A percentile compares a stretch with the other conserved stretches of the same genome.
These are phyloP conservation scores for Tamias sibiricus DNA, from an alignment of 2,113 vertebrate species.

Conservation along the genomic window DNA sequence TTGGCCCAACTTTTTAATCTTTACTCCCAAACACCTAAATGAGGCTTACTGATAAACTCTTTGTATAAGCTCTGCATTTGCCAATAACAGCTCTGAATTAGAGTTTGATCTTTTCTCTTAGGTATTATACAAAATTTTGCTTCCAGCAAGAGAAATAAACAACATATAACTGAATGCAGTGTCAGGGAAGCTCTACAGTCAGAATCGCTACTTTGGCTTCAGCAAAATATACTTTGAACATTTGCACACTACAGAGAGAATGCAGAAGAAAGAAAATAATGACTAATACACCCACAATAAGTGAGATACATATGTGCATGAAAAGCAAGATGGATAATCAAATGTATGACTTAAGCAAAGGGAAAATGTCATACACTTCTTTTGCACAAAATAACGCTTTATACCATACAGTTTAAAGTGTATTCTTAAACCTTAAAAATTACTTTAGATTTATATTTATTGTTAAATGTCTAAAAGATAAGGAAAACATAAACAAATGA, in stretches of 20 bases:
- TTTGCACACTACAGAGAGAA: background rate
- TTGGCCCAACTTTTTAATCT: background rate
- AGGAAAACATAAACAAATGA: background rate
- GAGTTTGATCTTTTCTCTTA: background rate
- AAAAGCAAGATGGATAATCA: background rate
- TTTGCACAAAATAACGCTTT: background rate
- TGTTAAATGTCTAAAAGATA: background rate
- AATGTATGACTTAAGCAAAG: background rate
- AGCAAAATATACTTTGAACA: background rate
- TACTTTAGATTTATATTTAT: background rate
- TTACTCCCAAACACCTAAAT: background rate
- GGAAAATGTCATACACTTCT: background rate
- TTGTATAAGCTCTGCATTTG: background rate
- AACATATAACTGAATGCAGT: background rate
- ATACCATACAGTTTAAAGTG: background rate
- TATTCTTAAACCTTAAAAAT: background rate
- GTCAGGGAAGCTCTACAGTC: background rate
- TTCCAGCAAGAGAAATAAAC: background rate
- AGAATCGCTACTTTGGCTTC: background rate
- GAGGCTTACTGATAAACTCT: background rate
- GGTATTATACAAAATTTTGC: background rate
- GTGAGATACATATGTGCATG: rapidly evolving
- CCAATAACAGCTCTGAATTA: background rate
- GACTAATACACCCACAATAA: background rate
- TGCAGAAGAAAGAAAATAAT: background rate